Evolutionary conservation across 2,113 vertebrate species (phyloP), one percentile per base, ranked within the genome.

Genomic region (Circaetus cinerascens): DNA sequence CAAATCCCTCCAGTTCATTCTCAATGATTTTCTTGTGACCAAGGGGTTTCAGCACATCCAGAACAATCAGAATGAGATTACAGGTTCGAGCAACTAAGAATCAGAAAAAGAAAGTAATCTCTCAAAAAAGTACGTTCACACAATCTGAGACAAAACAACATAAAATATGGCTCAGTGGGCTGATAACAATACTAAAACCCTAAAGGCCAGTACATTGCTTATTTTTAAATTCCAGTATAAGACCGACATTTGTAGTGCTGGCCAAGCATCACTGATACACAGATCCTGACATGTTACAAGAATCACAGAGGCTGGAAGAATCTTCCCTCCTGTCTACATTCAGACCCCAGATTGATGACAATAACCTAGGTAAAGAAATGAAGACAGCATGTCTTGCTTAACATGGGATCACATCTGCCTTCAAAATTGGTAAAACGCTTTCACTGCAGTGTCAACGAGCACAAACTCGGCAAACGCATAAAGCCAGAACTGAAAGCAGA

Each of bases 1-100:
- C 99, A 95, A 99, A 99, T 76, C 99, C 99, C 94, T 99, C 99
- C 96, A 99, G 97, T 91, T 99, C 99, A 56, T 99, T 99, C 96
- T 99, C 99, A 94, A 99, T 99, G 36, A 99, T 99, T 96, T 99
- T 99, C 98, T 99, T 99, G 95, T 99, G 99, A 75, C 98, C 98
- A 89, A 99, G 98, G 41, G 99, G 99, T 95, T 99, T 99, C 89
- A 99, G 98, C 69, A 99, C 99, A 79, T 99, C 99, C 91, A 99
- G 97, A 90, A 99, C 99, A 57, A 99, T 99, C 88, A 99, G 98
- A 96, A 99, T 99, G 85, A 99, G 98, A 97, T 99, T 99, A 98
- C 99, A 99, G 34, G 99, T 99, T 95, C 99, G 99, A 94, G 99
- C 99, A 98, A 99, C 99, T 99, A 92, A 22, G 73, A 66, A 51